phyloP scores from a whole-genome alignment of 2,888 invertebrate species.

The Unio delphinus region DNA sequence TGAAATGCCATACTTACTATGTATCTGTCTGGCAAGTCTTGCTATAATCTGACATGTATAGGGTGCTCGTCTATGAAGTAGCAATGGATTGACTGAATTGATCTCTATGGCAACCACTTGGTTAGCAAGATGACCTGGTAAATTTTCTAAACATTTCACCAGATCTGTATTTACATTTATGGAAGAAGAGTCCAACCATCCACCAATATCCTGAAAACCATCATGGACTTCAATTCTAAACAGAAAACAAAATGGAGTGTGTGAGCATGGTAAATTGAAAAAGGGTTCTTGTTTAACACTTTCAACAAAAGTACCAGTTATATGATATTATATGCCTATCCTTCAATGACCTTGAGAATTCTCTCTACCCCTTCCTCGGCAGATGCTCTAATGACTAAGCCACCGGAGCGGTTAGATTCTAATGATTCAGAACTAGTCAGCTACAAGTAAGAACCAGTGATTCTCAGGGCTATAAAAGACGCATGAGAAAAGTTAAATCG shows the following conservation, averaged over 20 bases:
- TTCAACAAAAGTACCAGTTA: too few species aligned
- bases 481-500: too few species aligned
- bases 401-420: too few species aligned
- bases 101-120: constrained; percentile 43
- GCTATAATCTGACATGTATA: constrained; percentile 48
- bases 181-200: constrained; percentile 28
- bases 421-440: too few species aligned
- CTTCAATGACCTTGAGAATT: too few species aligned
- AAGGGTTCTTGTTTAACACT: too few species aligned
- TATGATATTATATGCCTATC: too few species aligned
- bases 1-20: constrained; percentile 18
- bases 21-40: constrained; percentile 25
- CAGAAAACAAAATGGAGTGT: constrained; percentile 2
- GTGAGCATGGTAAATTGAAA: not conserved
- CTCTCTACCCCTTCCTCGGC: too few species aligned
- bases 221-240: constrained; percentile 41
- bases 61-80: constrained; percentile 41
- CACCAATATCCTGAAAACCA: constrained; percentile 32
- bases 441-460: too few species aligned
- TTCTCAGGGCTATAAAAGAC: too few species aligned
- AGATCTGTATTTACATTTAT: constrained; percentile 30
- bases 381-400: too few species aligned
- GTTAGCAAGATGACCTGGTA: constrained; percentile 17
- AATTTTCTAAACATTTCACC: constrained; percentile 15
- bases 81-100: constrained; percentile 42